Base-by-base conservation (phyloP, 2,113 vertebrate species). In the Tiliqua scincoides region DNA sequence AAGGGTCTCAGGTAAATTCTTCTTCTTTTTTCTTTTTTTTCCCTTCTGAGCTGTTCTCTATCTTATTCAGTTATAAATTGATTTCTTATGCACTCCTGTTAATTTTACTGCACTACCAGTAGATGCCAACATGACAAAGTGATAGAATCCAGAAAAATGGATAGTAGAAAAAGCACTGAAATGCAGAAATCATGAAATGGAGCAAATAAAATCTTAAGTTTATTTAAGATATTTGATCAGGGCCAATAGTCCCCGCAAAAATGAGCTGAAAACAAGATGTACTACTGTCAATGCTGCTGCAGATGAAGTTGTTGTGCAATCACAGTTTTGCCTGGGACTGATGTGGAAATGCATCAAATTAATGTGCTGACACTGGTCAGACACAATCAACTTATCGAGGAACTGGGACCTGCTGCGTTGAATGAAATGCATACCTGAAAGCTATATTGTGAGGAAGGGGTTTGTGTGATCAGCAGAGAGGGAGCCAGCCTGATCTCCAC, bases 51-150 rank as follows among this genome's bases (percentile, higher is more conserved):
- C 23, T 43, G 37, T 6, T 82, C 2, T 18, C 21, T 40, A 7
- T 82, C 82, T 74, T 14, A 54, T 6, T 71, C 48, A 11, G 17
- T 54, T 65, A 23, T 80, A 79, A 10, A 57, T 78, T 88, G 6
- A 0, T 73, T 57, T 35, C 35, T 87, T 70, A 67, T 2, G 1
- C 0, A 21, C 12, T 32, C 12, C 14, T 32, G 6, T n/a, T 87
- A 68, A 67, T 59, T 87, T 88, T 63, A 6, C 85, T 77, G n/a
- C 35, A 18, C 2, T 40, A 27, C 84, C 82, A 81, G 75, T 59
- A 68, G 87, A 81, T 81, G 79, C 27, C 79, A 81, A 67, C 10
- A 67, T 67, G 79, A 81, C 79, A 67, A 81, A 68, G 79, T 48
- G 62, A 30, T 68, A 30, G 27, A 35, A 81, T 81, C 18, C 30